A percentile compares a stretch with the other conserved stretches of the same genome.
phyloP scores from a whole-genome alignment of 1,140 invertebrate species.

The Calliopsis andreniformis region DNA sequence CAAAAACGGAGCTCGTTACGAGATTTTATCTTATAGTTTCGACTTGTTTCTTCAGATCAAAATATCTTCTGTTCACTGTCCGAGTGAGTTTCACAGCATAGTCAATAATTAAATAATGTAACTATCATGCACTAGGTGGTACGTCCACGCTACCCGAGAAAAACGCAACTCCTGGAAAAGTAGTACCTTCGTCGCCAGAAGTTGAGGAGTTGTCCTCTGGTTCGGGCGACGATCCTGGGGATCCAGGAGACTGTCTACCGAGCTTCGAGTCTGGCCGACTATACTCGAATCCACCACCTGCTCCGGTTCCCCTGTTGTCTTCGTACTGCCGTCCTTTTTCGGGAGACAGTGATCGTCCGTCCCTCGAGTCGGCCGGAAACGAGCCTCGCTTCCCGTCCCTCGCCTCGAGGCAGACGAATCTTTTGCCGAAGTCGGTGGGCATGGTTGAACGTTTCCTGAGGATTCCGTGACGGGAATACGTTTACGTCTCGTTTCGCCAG shows the following conservation, averaged over 20 bases:
- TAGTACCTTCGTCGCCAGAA: conserved; percentile 80
- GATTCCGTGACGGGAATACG: conserved; percentile 58
- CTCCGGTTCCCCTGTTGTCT: conserved; percentile 51
- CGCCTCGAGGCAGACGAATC: conserved; percentile 65
- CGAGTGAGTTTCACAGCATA: background rate
- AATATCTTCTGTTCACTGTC: too few relatives aligned
- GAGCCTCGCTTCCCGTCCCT: conserved; percentile 54
- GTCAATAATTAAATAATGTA: background rate
- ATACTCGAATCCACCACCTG: conserved; percentile 58
- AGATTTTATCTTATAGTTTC: too few relatives aligned
- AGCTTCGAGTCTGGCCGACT: conserved; percentile 55
- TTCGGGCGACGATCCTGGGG: conserved; percentile 75
- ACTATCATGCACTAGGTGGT: background rate
- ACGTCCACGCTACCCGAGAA: background rate
- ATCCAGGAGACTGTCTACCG: conserved; percentile 67
- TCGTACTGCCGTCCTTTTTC: conserved; percentile 55
- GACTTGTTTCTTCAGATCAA: too few relatives aligned
- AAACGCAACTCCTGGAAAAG: background rate
- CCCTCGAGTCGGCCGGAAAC: conserved; percentile 32
- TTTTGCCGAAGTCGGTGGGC: conserved; percentile 75
- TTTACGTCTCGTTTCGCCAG: conserved; percentile 34
- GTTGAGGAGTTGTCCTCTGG: conserved; percentile 78
- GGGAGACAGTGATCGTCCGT: conserved; percentile 54
- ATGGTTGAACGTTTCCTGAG: conserved; percentile 75
- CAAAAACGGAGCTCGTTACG: too few relatives aligned